Conservation (phyloP, 2,113 vertebrate genomes). For the Macrotis lagotis region DNA sequence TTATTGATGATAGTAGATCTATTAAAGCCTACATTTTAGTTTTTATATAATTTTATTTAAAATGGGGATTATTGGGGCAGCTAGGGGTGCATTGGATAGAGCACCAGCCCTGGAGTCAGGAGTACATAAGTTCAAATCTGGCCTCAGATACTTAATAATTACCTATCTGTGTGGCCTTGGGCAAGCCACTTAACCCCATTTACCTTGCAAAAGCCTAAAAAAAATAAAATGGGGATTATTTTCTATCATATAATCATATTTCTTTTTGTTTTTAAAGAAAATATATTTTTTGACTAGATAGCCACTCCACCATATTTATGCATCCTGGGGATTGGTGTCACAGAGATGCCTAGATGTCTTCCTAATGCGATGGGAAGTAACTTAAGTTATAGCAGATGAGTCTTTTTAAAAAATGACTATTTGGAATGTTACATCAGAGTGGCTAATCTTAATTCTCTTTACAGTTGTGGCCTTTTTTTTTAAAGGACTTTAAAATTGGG, state of each 20-base stretch:
- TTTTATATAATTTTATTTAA: neutral
- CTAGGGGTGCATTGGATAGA: too few relatives aligned
- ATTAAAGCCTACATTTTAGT: neutral
- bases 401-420: neutral
- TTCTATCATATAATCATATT: neutral
- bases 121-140: too few relatives aligned
- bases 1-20: neutral
- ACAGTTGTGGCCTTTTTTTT: neutral
- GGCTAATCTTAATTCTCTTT: neutral
- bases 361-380: neutral
- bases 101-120: too few relatives aligned
- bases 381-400: neutral
- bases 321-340: neutral
- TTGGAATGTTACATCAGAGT: neutral
- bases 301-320: neutral
- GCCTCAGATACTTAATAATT: too few relatives aligned
- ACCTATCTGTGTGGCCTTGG: too few relatives aligned
- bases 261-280: neutral
- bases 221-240: neutral
- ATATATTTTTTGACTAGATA: neutral
- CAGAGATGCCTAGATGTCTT: neutral
- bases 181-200: too few relatives aligned
- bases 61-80: neutral
- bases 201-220: too few relatives aligned
- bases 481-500: neutral